A percentile compares a stretch with the other conserved stretches of the same genome.
Conservation (phyloP, 2,113 vertebrate species). For the Crotalus viridis region DNA sequence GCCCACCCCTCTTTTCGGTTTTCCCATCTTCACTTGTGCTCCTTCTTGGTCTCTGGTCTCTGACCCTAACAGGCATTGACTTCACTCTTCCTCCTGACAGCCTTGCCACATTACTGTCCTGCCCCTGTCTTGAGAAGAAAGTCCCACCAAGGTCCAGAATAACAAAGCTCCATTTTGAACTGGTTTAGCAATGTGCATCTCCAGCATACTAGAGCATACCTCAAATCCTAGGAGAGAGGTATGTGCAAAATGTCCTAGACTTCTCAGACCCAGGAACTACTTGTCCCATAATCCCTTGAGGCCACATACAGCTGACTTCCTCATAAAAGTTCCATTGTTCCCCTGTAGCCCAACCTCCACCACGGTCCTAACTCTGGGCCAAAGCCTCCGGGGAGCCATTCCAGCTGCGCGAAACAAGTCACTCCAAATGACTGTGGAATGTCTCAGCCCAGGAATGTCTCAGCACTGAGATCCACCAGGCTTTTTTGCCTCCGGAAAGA, state of each 20-base stretch:
- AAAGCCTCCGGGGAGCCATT: conserved; percentile 63
- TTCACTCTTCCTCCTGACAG: background rate
- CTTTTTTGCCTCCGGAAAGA: conserved; percentile 61
- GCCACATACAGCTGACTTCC: conserved; percentile 60
- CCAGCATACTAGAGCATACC: conserved; percentile 61
- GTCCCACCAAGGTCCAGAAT: conserved; percentile 37
- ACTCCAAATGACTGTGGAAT: conserved; percentile 66
- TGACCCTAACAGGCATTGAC: background rate
- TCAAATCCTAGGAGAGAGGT: conserved; percentile 61
- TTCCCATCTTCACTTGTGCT: background rate
- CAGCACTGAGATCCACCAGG: conserved; percentile 62
- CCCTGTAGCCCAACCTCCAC: conserved; percentile 61
- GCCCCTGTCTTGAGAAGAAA: conserved; percentile 33
- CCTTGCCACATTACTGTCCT: background rate
- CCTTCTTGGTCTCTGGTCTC: background rate
- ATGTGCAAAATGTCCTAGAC: conserved; percentile 63
- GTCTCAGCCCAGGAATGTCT: conserved; percentile 60
- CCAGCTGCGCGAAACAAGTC: conserved; percentile 66
- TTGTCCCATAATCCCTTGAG: conserved; percentile 63
- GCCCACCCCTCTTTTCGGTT: background rate
- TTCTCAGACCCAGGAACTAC: conserved; percentile 69
- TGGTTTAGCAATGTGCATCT: conserved; percentile 63
- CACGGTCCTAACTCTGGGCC: conserved; percentile 62
- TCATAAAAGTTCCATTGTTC: conserved; percentile 68
- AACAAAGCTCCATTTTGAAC: conserved; percentile 49